Base-by-base conservation (phyloP, 1,140 invertebrate species). In the Octopus sinensis region DNA sequence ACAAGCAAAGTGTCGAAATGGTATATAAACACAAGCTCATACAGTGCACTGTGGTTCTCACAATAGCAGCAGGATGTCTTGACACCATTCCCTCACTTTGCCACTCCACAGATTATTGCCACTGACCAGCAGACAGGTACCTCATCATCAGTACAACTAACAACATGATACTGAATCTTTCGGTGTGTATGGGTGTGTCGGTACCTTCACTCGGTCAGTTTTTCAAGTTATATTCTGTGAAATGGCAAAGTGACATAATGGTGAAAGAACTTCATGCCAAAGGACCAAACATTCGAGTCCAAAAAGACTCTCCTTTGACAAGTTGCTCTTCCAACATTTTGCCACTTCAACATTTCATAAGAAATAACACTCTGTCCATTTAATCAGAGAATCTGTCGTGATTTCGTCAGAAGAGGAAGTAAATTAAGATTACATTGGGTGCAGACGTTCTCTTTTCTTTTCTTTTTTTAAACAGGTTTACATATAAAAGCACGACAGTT, bases 331-430 rank as follows among this genome's bases (percentile, higher is more conserved):
- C 76, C 76, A 77, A 77, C 76, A 77, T 43, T 77, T 77, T 77
- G 76, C 76, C 76, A 77, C 76, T 77, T 77, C 76, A 77, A 77
- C 76, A 77, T 77, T 77, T 77, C 76, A 77, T 30, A 52, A 77
- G 76, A 77, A 77, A 77, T 77, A 77, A 77, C 76, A 43, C 30
- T 43, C 30, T 43, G 30, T 43, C 30, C 30, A 43, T 43, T 43
- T 43, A 43, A 43, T 43, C 30, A 43, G 30, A 43, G 30, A 43
- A 43, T 43, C 30, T 43, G 30, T 43, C 30, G 30, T 43, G 30
- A 43, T 43, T 43, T 43, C 30, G 30, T 43, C 30, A 43, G 30
- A 43, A 43, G 30, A 43, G 30, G 30, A 43, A 43, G 30, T 43
- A 43, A 43, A 43, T 43, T 43, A 43, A 43, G 30, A 43, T 43